A percentile compares a stretch with the other conserved stretches of the same genome.
phyloP scores from a whole-genome alignment of 1,140 invertebrate species.

The Diploscapter pachys region DNA sequence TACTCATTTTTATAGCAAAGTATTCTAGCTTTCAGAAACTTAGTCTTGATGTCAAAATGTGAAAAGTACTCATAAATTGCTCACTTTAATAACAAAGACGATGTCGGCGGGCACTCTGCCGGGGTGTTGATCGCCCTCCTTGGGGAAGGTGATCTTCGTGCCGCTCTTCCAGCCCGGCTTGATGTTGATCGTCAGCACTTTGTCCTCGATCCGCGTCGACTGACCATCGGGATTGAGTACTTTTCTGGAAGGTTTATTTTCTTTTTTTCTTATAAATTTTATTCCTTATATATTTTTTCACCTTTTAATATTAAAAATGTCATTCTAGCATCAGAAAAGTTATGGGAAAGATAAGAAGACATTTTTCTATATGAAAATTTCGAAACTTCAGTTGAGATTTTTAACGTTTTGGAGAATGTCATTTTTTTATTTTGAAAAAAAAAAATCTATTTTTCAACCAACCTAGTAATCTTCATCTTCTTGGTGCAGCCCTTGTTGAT shows the following conservation, averaged over 20 bases:
- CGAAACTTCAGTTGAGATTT: background rate
- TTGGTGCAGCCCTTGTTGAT: constrained; percentile 78
- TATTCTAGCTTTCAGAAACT: background rate
- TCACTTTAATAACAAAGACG: constrained; percentile 84
- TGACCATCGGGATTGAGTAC: constrained; percentile 69
- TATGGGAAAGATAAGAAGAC: background rate
- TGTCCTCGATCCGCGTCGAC: constrained; percentile 83
- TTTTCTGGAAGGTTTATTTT: constrained; percentile 15
- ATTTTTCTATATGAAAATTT: background rate
- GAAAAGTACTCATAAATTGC: background rate
- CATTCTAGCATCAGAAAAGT: too few species aligned
- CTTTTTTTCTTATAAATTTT: background rate
- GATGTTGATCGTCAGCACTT: constrained; percentile 93
- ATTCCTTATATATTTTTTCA: too few species aligned
- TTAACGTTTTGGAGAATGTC: background rate
- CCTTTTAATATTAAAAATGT: too few species aligned
- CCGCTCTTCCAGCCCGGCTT: constrained; percentile 99
- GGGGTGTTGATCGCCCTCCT: constrained; percentile 91
- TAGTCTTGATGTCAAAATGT: background rate
- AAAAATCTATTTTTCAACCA: constrained; percentile 70
- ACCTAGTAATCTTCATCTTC: constrained; percentile 98
- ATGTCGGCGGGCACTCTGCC: constrained; percentile 97
- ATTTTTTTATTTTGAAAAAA: constrained; percentile 6
- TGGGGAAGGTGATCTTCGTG: constrained; percentile 97
- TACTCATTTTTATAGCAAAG: background rate